Base-by-base conservation (phyloP, 2,888 invertebrate genomes). In the Synanthedon formicaeformis region DNA sequence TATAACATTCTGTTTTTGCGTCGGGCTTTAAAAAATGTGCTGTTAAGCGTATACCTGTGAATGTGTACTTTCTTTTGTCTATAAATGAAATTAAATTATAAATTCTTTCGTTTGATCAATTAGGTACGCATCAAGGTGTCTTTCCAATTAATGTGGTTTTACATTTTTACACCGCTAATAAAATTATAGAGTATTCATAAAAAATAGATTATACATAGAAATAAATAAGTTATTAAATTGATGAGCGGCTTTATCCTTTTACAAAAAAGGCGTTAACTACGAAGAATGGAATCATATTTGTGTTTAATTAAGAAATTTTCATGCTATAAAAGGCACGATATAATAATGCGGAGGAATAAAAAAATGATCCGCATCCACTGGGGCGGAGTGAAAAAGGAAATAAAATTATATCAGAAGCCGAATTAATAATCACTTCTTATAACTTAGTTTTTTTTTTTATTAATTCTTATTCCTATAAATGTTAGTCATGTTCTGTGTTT, bases 261-360 rank as follows among this genome's bases (percentile, higher is more conserved):
- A 74, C 65, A 77, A 78, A 78, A 78, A 80, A 78, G 73, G 75
- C 77, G 81, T 78, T 78, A 77, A 79, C 75, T 75, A 69, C 71
- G 62, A 75, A 75, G 73, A 79, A 80, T 73, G 63, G 71, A 71
- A 68, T 73, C 69, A 70, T 78, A 77, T 79, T 82, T 78, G 75
- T 78, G 78, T 82, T 80, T 81, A 82, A 83, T 83, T 83, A 81
- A 80, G 65, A 69, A 71, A 75, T 78, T 81, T 81, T 82, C 75
- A 81, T 81, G 79, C 74, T 78, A 74, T 81, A 80, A 79, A 71
- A 71, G 71, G 69, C 63, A 67, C 67, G 60, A 69, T 69, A 64
- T 73, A 74, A 76, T 75, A 72, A 66, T 61, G 54, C 53, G 58
- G 55, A 56, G 45, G 54, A 67, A 62, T 14, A 69, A 67, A 64